Evolutionary conservation across 2,797 vertebrate genomes (phyloP).

Genomic region (Crotalus adamanteus): DNA sequence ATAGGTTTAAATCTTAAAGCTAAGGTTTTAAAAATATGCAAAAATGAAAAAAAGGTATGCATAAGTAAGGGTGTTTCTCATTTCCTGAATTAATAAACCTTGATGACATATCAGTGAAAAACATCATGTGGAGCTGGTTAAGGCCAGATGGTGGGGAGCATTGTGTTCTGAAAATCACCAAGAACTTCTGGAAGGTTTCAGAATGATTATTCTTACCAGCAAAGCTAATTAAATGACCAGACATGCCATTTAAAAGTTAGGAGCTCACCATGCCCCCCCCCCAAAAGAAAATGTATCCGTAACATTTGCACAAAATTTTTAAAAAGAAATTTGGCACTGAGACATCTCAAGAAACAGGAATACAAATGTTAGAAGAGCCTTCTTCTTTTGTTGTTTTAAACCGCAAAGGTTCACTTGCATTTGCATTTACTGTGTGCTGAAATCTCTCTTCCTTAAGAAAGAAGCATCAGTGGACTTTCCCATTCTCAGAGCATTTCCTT

Average conservation of each 20-base stretch:
- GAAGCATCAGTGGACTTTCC: neutral
- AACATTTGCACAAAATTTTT: neutral
- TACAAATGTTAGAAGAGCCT: neutral
- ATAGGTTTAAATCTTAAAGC: neutral
- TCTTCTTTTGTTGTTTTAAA: neutral
- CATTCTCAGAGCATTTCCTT: neutral
- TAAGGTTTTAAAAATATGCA: neutral
- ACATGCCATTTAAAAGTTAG: neutral
- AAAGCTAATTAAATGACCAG: conserved; percentile 15
- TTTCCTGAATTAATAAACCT: conserved; percentile 20
- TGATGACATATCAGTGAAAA: neutral
- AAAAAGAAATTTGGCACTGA: neutral
- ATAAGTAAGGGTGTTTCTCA: neutral
- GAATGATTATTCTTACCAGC: neutral
- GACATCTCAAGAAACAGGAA: conserved; percentile 11
- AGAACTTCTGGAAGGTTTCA: neutral
- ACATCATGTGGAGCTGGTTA: conserved; percentile 3
- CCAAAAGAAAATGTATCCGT: neutral
- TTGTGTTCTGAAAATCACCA: neutral
- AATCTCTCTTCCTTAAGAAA: neutral
- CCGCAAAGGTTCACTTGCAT: neutral
- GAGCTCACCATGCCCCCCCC: neutral
- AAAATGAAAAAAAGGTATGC: neutral
- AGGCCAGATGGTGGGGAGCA: neutral
- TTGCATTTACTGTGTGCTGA: neutral